Evolutionary conservation across 2,797 vertebrate genomes (phyloP), one percentile per base, ranked within the genome.

Genomic region (Okamejei kenojei): DNA sequence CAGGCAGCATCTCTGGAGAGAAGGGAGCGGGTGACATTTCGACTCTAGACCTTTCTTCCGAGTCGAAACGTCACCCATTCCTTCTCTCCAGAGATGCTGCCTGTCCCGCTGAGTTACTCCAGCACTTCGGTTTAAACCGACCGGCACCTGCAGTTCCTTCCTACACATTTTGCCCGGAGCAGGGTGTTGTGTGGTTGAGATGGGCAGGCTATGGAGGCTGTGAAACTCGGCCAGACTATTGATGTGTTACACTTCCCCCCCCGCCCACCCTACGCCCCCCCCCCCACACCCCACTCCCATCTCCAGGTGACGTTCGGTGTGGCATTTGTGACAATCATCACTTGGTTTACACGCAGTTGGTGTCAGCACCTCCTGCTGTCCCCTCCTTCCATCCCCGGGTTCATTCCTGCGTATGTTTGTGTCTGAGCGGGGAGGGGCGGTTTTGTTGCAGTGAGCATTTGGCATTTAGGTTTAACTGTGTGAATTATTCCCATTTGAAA

Each of bases 401-500:
- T 35, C 19, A 19, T 63, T 35, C n/a, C 61, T 19, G 32, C 15
- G 68, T 7, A 7, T n/a, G 6, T 15, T 65, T 35, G 15, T 68
- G 35, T 32, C 63, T 88, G 84, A 68, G 84, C 11, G 68, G 61
- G 63, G 63, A 88, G 84, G n/a, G 32, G 21, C 32, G 3, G 84
- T 21, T 35, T 35, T 88, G 61, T 88, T 88, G 61, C 84, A 68
- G 65, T 68, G 84, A 32, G 68, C n/a, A 68, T 68, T 88, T 88
- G 32, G 32, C n/a, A 61, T 68, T 65, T 2, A 21, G 61, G 17
- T 65, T 65, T 65, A 32, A 26, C 38, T n/a, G 61, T n/a, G 61
- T 88, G 84, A 68, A 65, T 88, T 68, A 88, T 88, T 88, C n/a
- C 65, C 61, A 68, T 68, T 61, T 35, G 84, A 35, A 32, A 88